Percentiles rank a stretch among this genome's conserved stretches.
Conservation (phyloP, 2,888 invertebrate genomes). For the Plebejus melissa region DNA sequence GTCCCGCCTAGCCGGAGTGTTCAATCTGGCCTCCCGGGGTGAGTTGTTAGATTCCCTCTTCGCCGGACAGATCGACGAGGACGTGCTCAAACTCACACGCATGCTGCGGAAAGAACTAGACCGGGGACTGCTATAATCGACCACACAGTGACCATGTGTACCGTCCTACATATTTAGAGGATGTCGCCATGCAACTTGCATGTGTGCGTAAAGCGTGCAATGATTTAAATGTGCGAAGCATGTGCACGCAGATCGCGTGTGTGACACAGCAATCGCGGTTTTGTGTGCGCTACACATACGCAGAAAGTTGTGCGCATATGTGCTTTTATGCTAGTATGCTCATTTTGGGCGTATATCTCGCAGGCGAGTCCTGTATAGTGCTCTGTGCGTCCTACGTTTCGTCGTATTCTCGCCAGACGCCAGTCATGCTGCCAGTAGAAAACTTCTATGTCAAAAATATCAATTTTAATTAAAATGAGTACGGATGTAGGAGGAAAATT, state of each 20-base stretch:
- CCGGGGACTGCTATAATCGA: constrained; percentile 65
- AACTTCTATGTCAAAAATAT: not conserved
- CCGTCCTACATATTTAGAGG: constrained; percentile 52
- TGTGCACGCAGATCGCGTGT: not conserved
- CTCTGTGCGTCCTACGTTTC: not conserved
- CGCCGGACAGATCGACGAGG: constrained; percentile 65
- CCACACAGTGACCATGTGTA: constrained; percentile 43
- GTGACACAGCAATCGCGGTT: not conserved
- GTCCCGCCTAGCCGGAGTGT: constrained; percentile 87
- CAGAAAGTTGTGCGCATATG: not conserved
- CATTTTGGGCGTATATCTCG: not conserved
- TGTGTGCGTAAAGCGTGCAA: not conserved
- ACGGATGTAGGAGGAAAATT: not conserved
- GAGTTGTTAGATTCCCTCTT: constrained; percentile 69
- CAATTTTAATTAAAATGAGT: not conserved
- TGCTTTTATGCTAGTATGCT: not conserved
- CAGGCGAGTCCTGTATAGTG: not conserved
- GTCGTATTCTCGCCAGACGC: not conserved
- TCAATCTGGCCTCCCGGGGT: constrained; percentile 69
- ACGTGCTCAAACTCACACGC: constrained; percentile 63
- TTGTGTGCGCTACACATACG: not conserved
- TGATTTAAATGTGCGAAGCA: not conserved
- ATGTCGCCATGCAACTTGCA: not conserved
- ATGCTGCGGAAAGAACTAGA: constrained; percentile 73
- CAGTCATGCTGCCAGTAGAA: constrained; percentile 13